Evolutionary conservation across 37 sponge, comb jelly and placozoan species (phyloP), one percentile per base, ranked within the genome.

Genomic region (Tethya wilhelma): DNA sequence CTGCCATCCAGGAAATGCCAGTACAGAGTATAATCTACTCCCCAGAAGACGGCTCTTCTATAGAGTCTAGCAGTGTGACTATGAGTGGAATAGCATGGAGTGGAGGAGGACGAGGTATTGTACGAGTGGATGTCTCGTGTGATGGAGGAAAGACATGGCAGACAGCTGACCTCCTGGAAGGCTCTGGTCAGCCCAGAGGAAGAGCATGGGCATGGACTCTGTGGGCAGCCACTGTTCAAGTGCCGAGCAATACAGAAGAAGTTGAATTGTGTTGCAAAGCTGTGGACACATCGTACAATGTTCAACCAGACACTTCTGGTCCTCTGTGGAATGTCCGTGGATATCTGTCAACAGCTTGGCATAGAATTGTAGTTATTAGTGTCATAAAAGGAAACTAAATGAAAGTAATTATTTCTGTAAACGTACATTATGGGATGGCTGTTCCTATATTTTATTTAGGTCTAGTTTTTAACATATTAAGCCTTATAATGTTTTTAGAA

Each of bases 301-400:
- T 82, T 0, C 93, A 92, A 67, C 98, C 98, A n/a, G 98, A 94
- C 36, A 82, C 62, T 33, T 68, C 72, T 4, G 82, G 44, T 14
- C 76, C 79, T 33, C 87, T 97, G 37, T 97, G 98, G 98, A 97
- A 97, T 71, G 73, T 97, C 20, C 57, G 98, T 36, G 98, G 98
- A 19, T 76, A 86, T 55, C 71, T 91, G 20, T 89, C 85, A 58
- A 97, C 94, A 76, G 79, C 93, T 0, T 97, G 93, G 90, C 98
- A 97, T 55, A 69, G 69, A 4, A 68, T 94, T 23, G n/a, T n/a
- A n/a, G n/a, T n/a, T n/a, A n/a, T n/a, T n/a, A n/a, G n/a, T n/a
- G n/a, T n/a, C n/a, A n/a, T n/a, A n/a, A n/a, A n/a, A n/a, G n/a
- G n/a, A n/a, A n/a, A n/a, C n/a, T n/a, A n/a, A n/a, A n/a, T n/a